phyloP scores from a whole-genome alignment of 2,797 vertebrate species.

The Philypnodon macrostomus region DNA sequence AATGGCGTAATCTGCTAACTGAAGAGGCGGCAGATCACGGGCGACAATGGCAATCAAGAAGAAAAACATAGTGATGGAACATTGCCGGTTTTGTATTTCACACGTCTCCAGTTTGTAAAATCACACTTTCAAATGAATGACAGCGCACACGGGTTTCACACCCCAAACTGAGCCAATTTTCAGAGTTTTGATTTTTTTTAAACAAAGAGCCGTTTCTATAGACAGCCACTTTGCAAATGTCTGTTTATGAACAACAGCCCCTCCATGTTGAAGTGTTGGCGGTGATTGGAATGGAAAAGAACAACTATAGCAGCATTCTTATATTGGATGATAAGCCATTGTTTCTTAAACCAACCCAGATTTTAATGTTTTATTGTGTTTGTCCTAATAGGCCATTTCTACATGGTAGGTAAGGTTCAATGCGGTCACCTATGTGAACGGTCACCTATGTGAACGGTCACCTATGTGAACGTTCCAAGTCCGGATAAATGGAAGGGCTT shows the following conservation, averaged over 20 bases:
- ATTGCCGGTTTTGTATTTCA: constrained; percentile 16
- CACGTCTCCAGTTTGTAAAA: constrained; percentile 12
- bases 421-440: too few relatives aligned
- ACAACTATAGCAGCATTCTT: too few relatives aligned
- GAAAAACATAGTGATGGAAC: constrained; percentile 14
- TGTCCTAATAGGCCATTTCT: too few relatives aligned
- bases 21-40: constrained; percentile 19
- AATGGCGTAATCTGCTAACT: constrained; percentile 8
- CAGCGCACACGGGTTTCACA: constrained; percentile 23
- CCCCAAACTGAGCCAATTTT: constrained; percentile 3
- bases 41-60: constrained; percentile 34
- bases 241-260: background rate
- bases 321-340: too few relatives aligned
- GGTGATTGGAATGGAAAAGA: too few relatives aligned
- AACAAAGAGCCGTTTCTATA: background rate
- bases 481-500: too few relatives aligned
- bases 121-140: constrained; percentile 30
- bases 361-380: too few relatives aligned
- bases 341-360: too few relatives aligned
- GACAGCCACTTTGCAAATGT: background rate
- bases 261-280: background rate
- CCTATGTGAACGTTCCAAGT: too few relatives aligned
- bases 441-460: too few relatives aligned
- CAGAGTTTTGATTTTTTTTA: background rate
- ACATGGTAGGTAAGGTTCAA: too few relatives aligned